Evolutionary conservation across 53 echinoderm and acorn worm species (phyloP).

Genomic region (Paracentrotus lividus): DNA sequence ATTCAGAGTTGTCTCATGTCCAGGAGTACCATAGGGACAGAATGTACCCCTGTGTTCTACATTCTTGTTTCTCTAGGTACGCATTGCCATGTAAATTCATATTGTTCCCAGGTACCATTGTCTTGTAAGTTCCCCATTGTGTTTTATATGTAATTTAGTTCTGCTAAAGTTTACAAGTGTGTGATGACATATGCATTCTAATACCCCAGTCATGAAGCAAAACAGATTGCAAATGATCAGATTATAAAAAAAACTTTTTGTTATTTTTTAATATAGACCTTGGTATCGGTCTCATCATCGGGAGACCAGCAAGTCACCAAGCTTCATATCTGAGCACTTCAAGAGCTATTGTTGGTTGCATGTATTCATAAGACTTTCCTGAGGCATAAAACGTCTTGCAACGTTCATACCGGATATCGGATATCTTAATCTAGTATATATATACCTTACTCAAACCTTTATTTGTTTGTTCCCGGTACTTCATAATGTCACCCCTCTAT

Average conservation of each 20-base stretch:
- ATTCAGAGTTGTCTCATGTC: too few relatives aligned
- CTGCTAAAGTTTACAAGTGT: not conserved
- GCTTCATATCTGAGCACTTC: not conserved
- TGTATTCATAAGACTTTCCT: slow-evolving; percentile 2
- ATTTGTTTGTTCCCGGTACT: slow-evolving; percentile 3
- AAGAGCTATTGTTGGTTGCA: not conserved
- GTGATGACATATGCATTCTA: not conserved
- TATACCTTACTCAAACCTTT: not conserved
- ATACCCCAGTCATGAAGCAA: not conserved
- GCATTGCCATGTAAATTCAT: too few relatives aligned
- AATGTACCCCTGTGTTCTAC: too few relatives aligned
- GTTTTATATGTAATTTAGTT: not conserved
- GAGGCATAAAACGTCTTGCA: slow-evolving; percentile 8
- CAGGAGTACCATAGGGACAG: too few relatives aligned
- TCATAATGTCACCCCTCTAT: slow-evolving; percentile 17
- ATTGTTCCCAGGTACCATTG: too few relatives aligned
- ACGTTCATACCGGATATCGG: slow-evolving; percentile 28
- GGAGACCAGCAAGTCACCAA: not conserved
- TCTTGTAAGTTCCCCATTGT: too few relatives aligned
- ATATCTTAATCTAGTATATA: slow-evolving; percentile 27
- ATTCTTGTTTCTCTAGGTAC: too few relatives aligned
- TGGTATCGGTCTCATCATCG: too few relatives aligned
- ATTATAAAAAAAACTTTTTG: too few relatives aligned
- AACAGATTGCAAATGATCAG: too few relatives aligned
- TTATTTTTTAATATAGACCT: too few relatives aligned